Evolutionary conservation across 2,888 invertebrate genomes (phyloP), one percentile per base, ranked within the genome.

Genomic region (Poecilobothrus nobilitatus): DNA sequence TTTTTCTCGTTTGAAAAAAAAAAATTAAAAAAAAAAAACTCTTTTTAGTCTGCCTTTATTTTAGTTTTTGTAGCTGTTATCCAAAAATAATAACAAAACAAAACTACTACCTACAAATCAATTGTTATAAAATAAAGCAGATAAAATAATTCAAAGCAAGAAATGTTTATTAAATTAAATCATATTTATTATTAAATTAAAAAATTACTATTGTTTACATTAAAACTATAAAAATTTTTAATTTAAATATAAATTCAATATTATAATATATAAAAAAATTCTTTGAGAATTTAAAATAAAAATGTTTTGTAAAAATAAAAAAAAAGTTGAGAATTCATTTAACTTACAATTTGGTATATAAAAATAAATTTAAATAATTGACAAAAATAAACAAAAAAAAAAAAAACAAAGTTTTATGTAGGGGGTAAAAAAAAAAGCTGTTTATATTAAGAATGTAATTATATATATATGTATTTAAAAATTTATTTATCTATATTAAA

Each of bases 381-480:
- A 12, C 7, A 37, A 37, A 37, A 37, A 37, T 7, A 37, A 27
- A 2, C 27, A 4, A 27, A 27, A 41, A 41, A 37, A 27, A 2
- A 2, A 4, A 27, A 27, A 41, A 41, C 41, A 41, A 41, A 41
- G 7, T 27, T 41, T 41, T 53, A 53, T 53, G 6, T 53, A 53
- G 53, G 53, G 53, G 53, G 53, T 53, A 53, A 53, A 53, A 41
- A 27, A 27, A 41, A n/a, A 53, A 18, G 18, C 53, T 53, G 53
- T 53, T 37, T 53, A 53, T 53, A 18, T 53, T 53, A 53, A 53
- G 53, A 53, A 53, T 53, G 53, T 53, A 53, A 53, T 53, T 53
- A 53, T 37, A 37, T 37, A 37, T 37, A 53, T 53, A 18, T 53
- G 18, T 53, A 18, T 53, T 18, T 18, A 53, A 53, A 53, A n/a